Evolutionary conservation across 1,140 invertebrate species (phyloP), one percentile per base, ranked within the genome.

Genomic region (Aphelenchoides avenae): DNA sequence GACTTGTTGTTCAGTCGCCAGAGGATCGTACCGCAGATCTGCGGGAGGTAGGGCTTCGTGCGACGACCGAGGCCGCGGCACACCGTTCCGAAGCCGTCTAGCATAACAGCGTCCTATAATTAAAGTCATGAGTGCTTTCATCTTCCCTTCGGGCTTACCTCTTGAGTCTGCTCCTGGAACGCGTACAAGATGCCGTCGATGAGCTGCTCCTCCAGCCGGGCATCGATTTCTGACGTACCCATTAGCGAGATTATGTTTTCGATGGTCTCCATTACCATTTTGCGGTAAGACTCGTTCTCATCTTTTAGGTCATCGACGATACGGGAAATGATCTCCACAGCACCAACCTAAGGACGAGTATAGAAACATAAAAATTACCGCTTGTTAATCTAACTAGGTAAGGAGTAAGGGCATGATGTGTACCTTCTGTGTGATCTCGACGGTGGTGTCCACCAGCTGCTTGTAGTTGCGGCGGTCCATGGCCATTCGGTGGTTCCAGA

Each of bases 181-280:
- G 94, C 94, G 75, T 98, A 99, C 15, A 99, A 80, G 70, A 99
- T 98, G 66, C 95, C 95, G 74, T 99, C 94, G 79, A 99, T 98
- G 9, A 99, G 84, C 74, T 96, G 93, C 80, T 99, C 95, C 79
- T 99, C 95, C 0, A 99, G 80, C 37, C 93, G 83, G 0, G 90
- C 92, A 79, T 99, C 94, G 43, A 99, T 94, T 78, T 97, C 94
- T 0, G 91, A 89, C 0, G 93, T 92, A 31, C 95, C 95, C 18
- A 98, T 82, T 78, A 95, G 93, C 5, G 88, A 89, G 84, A 99
- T 91, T 53, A 97, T 82, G 79, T 99, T 98, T 78, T 99, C 95
- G 60, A 99, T 97, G 0, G 91, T 97, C 79, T 99, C 95, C 91
- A 99, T 98, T 0, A 99, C 94, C 94, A 99, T 98, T 82, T 99